These are phyloP conservation scores for Vultur gryphus DNA, from an alignment of 2,797 vertebrate genomes.

Conservation along the genomic window DNA sequence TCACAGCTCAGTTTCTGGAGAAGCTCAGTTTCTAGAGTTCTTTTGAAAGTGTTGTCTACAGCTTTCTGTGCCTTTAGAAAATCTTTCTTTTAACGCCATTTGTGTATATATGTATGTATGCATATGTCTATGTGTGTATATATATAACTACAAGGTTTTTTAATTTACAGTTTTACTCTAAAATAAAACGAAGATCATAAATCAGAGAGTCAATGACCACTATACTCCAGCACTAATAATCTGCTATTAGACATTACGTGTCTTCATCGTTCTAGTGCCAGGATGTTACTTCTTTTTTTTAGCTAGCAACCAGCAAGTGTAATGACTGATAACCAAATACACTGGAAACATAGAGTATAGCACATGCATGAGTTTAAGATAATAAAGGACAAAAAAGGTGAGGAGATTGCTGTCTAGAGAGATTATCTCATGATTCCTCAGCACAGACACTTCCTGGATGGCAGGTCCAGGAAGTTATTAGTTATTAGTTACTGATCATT, in stretches of 20 bases:
- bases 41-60: background rate
- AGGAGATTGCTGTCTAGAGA: background rate
- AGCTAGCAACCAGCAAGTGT: background rate
- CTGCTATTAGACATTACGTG: background rate
- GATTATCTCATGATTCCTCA: background rate
- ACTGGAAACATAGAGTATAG: background rate
- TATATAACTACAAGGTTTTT: background rate
- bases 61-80: background rate
- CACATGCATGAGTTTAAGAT: background rate
- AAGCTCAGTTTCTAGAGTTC: background rate
- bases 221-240: background rate
- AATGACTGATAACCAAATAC: background rate
- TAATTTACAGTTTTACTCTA: background rate
- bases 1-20: background rate
- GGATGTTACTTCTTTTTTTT: background rate
- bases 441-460: background rate
- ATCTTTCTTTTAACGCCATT: background rate
- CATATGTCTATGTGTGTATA: background rate
- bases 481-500: background rate
- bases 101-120: background rate
- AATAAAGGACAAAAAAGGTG: background rate
- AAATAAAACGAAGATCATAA: background rate
- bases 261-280: background rate
- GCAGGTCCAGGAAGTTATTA: background rate
- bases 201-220: background rate